Evolutionary conservation across 2,113 vertebrate genomes (phyloP), one percentile per base, ranked within the genome.

Genomic region (Macroglossus sobrinus): DNA sequence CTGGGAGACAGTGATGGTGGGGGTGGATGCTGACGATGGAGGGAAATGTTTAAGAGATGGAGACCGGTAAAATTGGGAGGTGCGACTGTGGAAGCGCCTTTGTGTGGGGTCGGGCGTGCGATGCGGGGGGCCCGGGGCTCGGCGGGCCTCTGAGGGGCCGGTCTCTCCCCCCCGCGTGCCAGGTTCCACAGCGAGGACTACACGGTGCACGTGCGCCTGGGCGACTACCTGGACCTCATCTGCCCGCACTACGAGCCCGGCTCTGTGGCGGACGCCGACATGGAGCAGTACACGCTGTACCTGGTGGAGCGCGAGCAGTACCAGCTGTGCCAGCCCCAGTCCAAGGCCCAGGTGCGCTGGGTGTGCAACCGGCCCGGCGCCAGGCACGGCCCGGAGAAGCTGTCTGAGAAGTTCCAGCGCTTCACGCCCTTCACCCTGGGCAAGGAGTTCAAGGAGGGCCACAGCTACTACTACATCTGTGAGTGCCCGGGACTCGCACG

Each of bases 381-480:
- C 79, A 98, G 97, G 3, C 99, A 99, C 0, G 99, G 99, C 3
- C 99, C 99, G 0, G 99, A 99, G 96, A 99, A 99, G 88, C 99
- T 99, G 97, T 99, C 99, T 0, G 99, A 99, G 97, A 99, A 99
- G 97, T 99, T 99, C 97, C 99, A 99, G 96, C 99, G 99, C 69
- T 99, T 99, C 97, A 99, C 99, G 0, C 99, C 99, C 68, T 99
- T 99, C 98, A 99, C 99, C 0, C 97, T 99, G 89, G 99, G 99
- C 92, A 99, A 99, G 85, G 99, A 99, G 98, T 99, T 99, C 98
- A 99, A 97, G 89, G 99, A 99, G 92, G 99, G 99, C 35, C 99
- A 99, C 96, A 99, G 98, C 97, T 99, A 99, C 96, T 99, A 99
- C 98, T 99, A 99, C 85, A 99, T 99, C 98, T 99, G 99, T 99